A percentile compares a stretch with the other conserved stretches of the same genome.
phyloP scores from a whole-genome alignment of 35 echinoderm and acorn worm genomes.

The Lytechinus variegatus region DNA sequence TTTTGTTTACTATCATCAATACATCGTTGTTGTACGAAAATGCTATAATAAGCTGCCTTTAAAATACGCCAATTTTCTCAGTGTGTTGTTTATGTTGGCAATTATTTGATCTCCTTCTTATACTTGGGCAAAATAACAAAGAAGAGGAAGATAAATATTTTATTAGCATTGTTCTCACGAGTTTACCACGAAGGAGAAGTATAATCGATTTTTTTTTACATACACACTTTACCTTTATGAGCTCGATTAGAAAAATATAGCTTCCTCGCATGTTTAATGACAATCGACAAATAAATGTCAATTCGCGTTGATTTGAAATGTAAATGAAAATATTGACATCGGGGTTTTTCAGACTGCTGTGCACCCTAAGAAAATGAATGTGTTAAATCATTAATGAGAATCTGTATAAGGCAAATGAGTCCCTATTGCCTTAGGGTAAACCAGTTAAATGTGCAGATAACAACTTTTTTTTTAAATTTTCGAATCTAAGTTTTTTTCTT shows the following conservation, averaged over 20 bases:
- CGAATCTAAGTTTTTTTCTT: no score
- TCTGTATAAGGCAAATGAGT: no score
- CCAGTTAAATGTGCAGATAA: no score
- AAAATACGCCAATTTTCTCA: background rate
- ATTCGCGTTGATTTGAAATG: background rate
- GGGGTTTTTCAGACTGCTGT: no score
- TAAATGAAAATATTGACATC: no score
- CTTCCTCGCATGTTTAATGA: background rate
- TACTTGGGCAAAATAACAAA: background rate
- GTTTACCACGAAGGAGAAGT: background rate
- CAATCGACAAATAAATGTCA: background rate
- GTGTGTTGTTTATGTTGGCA: background rate
- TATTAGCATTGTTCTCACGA: background rate
- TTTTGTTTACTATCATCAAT: no score
- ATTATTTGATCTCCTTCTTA: background rate
- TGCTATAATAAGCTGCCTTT: no score
- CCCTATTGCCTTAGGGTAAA: no score
- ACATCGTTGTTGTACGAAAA: no score
- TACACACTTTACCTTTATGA: background rate
- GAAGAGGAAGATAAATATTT: conserved; percentile 20
- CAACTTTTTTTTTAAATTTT: no score
- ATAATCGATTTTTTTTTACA: background rate
- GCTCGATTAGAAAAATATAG: background rate
- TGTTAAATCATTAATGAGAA: no score
- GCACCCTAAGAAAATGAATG: no score